phyloP scores from a whole-genome alignment of 2,888 invertebrate genomes.

The Ceraclea dissimilis region DNA sequence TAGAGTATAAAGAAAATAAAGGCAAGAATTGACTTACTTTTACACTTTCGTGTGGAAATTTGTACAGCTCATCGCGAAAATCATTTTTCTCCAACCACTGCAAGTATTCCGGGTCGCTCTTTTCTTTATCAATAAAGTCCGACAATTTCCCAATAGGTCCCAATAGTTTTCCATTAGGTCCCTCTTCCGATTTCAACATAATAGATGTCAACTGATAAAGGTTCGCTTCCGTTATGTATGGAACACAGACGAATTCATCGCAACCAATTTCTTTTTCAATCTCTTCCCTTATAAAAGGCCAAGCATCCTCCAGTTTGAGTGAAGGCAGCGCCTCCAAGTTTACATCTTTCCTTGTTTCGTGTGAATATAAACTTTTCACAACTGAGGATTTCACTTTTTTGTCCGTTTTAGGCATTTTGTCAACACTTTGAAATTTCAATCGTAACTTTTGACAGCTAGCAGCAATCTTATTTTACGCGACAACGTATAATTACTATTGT shows the following conservation, averaged over 20 bases:
- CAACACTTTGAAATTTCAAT: neutral
- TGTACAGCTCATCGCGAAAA: conserved; percentile 39
- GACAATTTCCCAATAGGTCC: conserved; percentile 42
- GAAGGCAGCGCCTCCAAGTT: conserved; percentile 42
- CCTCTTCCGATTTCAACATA: conserved; percentile 36
- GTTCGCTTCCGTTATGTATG: conserved; percentile 46
- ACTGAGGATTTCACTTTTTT: conserved; percentile 46
- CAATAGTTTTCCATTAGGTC: conserved; percentile 44
- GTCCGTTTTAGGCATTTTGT: conserved; percentile 35
- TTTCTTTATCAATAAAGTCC: conserved; percentile 40
- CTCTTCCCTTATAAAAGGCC: conserved; percentile 49
- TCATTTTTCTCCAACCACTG: conserved; percentile 38
- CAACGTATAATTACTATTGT: too few relatives aligned
- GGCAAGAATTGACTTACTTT: conserved; percentile 32
- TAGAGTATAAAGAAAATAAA: too few relatives aligned
- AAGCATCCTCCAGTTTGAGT: conserved; percentile 44
- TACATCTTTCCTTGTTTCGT: conserved; percentile 48
- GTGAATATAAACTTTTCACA: conserved; percentile 45
- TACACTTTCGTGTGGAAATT: conserved; percentile 47
- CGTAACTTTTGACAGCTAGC: neutral
- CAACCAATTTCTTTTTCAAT: conserved; percentile 48
- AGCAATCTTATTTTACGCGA: neutral
- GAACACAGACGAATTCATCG: conserved; percentile 45
- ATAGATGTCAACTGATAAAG: conserved; percentile 44
- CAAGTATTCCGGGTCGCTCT: conserved; percentile 38